These are phyloP conservation scores for Lytechinus pictus DNA, from an alignment of 35 echinoderm and acorn worm species.

Conservation along the genomic window DNA sequence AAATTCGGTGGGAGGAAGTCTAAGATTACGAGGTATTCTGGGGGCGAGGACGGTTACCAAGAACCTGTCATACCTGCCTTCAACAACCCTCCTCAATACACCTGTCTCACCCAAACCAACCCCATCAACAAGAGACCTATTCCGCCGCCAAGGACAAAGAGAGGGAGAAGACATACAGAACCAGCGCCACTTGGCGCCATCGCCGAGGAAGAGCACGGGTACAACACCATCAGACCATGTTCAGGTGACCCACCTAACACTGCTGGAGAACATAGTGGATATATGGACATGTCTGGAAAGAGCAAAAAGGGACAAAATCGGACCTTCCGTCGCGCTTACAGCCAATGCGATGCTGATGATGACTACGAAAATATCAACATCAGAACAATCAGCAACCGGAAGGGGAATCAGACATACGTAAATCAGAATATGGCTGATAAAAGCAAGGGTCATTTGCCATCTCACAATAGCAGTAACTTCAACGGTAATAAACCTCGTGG, in stretches of 20 bases:
- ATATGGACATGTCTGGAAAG: slow-evolving; percentile 34
- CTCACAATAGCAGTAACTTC: not conserved
- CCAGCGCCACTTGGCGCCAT: not conserved
- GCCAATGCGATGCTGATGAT: slow-evolving; percentile 16
- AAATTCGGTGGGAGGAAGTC: not conserved
- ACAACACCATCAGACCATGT: slow-evolving; percentile 4
- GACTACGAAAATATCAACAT: slow-evolving; percentile 11
- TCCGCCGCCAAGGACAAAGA: slow-evolving; percentile 25
- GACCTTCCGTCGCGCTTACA: not conserved
- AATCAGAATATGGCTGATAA: not conserved
- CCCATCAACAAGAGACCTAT: slow-evolving; percentile 27
- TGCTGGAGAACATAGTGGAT: not conserved
- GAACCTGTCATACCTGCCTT: slow-evolving; percentile 33
- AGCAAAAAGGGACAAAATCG: not conserved
- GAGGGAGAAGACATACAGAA: not conserved
- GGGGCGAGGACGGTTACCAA: not conserved
- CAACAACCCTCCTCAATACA: slow-evolving; percentile 37
- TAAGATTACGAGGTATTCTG: slow-evolving; percentile 21
- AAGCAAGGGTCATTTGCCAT: not conserved
- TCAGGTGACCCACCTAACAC: not conserved
- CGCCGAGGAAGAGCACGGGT: not conserved
- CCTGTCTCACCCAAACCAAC: slow-evolving; percentile 23
- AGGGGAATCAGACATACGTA: not conserved
- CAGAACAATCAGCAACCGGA: slow-evolving; percentile 3
- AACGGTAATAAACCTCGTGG: slow-evolving; percentile 27